Conservation (phyloP, 1,140 invertebrate genomes). For the Pogonus chalceus region DNA sequence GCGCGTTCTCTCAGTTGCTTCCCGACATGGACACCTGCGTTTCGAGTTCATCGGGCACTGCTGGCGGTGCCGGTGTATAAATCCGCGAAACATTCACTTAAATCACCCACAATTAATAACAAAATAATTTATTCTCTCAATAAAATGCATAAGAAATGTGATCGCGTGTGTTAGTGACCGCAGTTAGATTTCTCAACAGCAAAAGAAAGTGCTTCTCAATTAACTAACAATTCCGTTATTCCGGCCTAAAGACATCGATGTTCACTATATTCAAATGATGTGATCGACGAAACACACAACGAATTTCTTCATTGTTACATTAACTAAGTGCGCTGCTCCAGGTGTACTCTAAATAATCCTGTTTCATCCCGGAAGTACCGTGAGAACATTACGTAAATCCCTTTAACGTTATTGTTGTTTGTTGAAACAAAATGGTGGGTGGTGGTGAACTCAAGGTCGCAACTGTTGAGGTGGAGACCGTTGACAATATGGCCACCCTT, state of each 20-base stretch:
- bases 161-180: no score
- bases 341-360: background rate
- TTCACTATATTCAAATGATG: constrained; percentile 9
- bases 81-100: no score
- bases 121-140: no score
- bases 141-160: no score
- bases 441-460: constrained; percentile 74
- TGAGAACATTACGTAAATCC: constrained; percentile 1
- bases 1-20: background rate
- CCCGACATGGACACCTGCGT: background rate
- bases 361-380: background rate
- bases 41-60: background rate
- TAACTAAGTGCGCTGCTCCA: background rate
- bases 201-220: no score
- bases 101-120: no score
- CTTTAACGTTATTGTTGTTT: constrained; percentile 22
- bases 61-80: no score
- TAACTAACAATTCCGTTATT: no score
- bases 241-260: constrained; percentile 14
- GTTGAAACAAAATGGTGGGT: constrained; percentile 47
- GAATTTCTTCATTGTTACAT: constrained; percentile 5
- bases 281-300: constrained; percentile 12
- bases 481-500: constrained; percentile 76
- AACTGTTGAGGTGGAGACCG: constrained; percentile 69
- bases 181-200: no score